Conservation (phyloP, 2,888 invertebrate genomes). For the Arge pagana region DNA sequence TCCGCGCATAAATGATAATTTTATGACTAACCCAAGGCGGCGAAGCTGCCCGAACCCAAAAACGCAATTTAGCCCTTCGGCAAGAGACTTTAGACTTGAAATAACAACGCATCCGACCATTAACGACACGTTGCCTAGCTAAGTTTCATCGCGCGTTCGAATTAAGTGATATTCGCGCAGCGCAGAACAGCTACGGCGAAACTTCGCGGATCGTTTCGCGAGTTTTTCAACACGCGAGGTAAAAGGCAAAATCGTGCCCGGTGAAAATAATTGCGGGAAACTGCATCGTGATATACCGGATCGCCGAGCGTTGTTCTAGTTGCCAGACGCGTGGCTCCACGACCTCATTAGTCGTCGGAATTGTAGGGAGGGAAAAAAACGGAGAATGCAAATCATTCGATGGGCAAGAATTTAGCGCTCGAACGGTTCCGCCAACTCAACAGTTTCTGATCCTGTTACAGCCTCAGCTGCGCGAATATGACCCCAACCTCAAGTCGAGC, state of each 20-base stretch:
- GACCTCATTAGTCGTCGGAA: too few species aligned
- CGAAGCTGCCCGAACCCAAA: slow-evolving; percentile 40
- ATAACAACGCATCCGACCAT: slow-evolving; percentile 41
- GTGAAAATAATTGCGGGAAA: too few species aligned
- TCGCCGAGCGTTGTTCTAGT: too few species aligned
- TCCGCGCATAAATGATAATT: slow-evolving; percentile 50
- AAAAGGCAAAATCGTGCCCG: too few species aligned
- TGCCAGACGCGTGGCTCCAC: too few species aligned
- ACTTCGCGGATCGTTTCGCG: too few species aligned
- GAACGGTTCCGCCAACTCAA: slow-evolving; percentile 23
- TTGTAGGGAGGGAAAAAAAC: neutral
- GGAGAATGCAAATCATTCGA: slow-evolving; percentile 20
- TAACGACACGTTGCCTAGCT: slow-evolving; percentile 25
- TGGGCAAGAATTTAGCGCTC: slow-evolving; percentile 12
- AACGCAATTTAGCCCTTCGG: slow-evolving; percentile 39
- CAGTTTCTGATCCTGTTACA: slow-evolving; percentile 31
- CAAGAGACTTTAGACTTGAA: slow-evolving; percentile 36
- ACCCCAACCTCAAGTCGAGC: slow-evolving; percentile 21
- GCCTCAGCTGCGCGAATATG: slow-evolving; percentile 25
- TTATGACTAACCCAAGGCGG: slow-evolving; percentile 46
- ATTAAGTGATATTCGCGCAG: slow-evolving; percentile 15
- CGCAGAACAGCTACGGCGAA: too few species aligned
- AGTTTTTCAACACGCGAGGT: too few species aligned
- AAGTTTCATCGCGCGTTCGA: slow-evolving; percentile 7
- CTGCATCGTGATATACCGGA: too few species aligned